phyloP scores from a whole-genome alignment of 2,797 vertebrate genomes.

The Spinibarbus caldwelli region DNA sequence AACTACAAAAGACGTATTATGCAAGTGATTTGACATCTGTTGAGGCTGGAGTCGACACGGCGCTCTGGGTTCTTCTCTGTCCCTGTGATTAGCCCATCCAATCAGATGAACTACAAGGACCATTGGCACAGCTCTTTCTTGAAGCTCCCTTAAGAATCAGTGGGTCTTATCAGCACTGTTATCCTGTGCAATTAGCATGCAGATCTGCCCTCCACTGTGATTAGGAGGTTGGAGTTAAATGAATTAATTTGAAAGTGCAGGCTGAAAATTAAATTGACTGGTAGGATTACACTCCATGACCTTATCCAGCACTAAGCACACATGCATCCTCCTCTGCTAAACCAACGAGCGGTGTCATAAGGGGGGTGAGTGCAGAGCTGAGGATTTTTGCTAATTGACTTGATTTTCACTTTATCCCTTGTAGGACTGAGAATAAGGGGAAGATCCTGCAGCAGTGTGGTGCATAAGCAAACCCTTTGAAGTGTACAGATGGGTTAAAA shows the following conservation, averaged over 20 bases:
- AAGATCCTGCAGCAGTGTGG: background rate
- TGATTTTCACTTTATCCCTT: conserved; percentile 47
- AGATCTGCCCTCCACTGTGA: conserved; percentile 31
- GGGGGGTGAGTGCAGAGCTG: background rate
- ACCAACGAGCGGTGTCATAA: conserved; percentile 7
- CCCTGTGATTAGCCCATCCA: conserved; percentile 26
- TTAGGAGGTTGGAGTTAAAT: conserved; percentile 50
- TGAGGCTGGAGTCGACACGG: background rate
- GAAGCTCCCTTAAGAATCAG: conserved; percentile 31
- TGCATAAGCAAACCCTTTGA: conserved; percentile 2
- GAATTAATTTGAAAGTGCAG: conserved; percentile 54
- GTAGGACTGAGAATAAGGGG: background rate
- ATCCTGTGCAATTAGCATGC: conserved; percentile 47
- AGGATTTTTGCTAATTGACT: conserved; percentile 56
- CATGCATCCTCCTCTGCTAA: conserved; percentile 14
- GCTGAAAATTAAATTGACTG: conserved; percentile 53
- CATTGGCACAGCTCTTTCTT: conserved; percentile 27
- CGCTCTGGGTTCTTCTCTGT: conserved; percentile 12
- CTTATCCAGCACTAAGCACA: conserved; percentile 41
- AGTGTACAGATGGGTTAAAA: conserved; percentile 18
- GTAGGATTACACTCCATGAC: conserved; percentile 47
- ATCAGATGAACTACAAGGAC: conserved; percentile 18
- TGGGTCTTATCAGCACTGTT: conserved; percentile 32
- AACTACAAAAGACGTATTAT: background rate
- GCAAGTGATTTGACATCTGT: conserved; percentile 37